Evolutionary conservation across 1,140 invertebrate species (phyloP).

Genomic region (Oppia nitens): DNA sequence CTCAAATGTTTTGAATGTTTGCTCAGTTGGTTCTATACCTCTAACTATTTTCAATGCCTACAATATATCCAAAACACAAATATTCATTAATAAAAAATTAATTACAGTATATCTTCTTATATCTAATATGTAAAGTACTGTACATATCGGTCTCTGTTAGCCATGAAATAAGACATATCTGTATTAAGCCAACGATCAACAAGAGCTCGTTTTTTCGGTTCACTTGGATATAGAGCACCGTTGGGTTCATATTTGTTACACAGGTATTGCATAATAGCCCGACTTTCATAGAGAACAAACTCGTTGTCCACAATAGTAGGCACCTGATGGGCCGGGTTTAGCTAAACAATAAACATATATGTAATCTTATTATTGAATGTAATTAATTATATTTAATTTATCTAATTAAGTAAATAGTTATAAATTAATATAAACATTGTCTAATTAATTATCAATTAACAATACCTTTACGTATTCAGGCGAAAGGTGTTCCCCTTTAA

Average conservation of each 20-base stretch:
- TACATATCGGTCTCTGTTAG: neutral
- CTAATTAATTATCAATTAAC: too few relatives aligned
- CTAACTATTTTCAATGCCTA: neutral
- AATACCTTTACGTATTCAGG: too few relatives aligned
- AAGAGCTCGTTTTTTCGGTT: constrained; percentile 23
- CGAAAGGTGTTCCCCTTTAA: too few relatives aligned
- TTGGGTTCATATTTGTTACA: constrained; percentile 23
- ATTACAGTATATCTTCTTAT: too few relatives aligned
- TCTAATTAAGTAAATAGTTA: too few relatives aligned
- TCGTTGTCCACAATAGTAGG: constrained; percentile 47
- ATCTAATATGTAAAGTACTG: too few relatives aligned
- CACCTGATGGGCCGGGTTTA: constrained; percentile 49
- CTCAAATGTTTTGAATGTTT: constrained; percentile 17
- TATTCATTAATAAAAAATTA: too few relatives aligned
- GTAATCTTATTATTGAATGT: too few relatives aligned
- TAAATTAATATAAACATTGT: too few relatives aligned
- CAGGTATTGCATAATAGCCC: constrained; percentile 26
- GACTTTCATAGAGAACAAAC: constrained; percentile 40
- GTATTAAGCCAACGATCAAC: constrained; percentile 25
- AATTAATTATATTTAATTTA: too few relatives aligned
- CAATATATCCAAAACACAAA: too few relatives aligned
- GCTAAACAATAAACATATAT: too few relatives aligned
- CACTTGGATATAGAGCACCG: constrained; percentile 23
- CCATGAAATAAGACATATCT: constrained; percentile 17
- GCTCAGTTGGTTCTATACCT: neutral